These are phyloP conservation scores for Philaenus spumarius DNA, from an alignment of 1,140 invertebrate genomes.

Conservation along the genomic window DNA sequence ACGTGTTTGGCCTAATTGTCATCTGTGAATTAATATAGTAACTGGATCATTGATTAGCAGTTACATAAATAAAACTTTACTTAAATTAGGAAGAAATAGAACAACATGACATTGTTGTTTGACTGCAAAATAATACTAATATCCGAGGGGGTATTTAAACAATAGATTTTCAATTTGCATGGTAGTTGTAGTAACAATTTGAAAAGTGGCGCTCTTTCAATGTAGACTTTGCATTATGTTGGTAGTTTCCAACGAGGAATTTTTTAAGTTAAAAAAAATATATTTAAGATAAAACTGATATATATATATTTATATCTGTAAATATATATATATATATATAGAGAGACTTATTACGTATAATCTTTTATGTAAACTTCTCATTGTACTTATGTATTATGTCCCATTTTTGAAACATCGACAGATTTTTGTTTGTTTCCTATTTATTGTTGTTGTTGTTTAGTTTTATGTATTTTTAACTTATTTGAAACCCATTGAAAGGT, in stretches of 20 bases:
- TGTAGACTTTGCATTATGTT: conserved; percentile 11
- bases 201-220: conserved; percentile 1
- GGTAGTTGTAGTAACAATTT: conserved; percentile 2
- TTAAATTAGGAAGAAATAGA: not conserved
- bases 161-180: conserved; percentile 2
- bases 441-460: not conserved
- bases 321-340: conserved; percentile 8
- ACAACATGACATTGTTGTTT: conserved; percentile 1
- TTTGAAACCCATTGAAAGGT: not conserved
- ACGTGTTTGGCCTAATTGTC: too few species aligned
- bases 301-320: not conserved
- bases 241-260: conserved; percentile 7
- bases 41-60: not conserved
- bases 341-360: conserved; percentile 4
- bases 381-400: conserved; percentile 14
- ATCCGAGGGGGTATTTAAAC: not conserved
- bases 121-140: conserved; percentile 10
- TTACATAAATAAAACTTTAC: not conserved
- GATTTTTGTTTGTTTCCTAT: conserved; percentile 4
- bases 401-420: conserved; percentile 6
- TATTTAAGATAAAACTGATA: conserved; percentile 7
- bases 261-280: conserved; percentile 4
- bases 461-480: too few species aligned
- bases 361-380: conserved; percentile 15
- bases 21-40: conserved; percentile 3